Conservation (phyloP, 2,888 invertebrate genomes). For the Mayetiola destructor region DNA sequence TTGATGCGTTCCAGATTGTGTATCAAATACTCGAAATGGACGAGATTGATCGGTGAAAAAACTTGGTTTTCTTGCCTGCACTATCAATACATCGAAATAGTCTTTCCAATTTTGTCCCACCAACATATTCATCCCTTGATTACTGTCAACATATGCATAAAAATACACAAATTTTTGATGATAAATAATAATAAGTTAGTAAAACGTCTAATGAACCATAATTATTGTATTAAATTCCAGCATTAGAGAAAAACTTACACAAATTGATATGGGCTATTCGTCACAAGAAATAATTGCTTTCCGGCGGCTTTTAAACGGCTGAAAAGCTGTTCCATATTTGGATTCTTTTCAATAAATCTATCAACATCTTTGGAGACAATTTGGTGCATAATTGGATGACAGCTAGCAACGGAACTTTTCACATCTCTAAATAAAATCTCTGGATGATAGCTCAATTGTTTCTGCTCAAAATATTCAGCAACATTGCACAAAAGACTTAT, state of each 20-base stretch:
- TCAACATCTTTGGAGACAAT: slow-evolving; percentile 68
- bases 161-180: no score
- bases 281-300: slow-evolving; percentile 87
- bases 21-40: slow-evolving; percentile 79
- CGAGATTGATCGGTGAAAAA: slow-evolving; percentile 89
- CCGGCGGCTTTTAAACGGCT: slow-evolving; percentile 53
- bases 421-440: slow-evolving; percentile 92
- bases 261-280: slow-evolving; percentile 92
- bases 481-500: slow-evolving; percentile 88
- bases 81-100: slow-evolving; percentile 86
- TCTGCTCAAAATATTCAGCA: slow-evolving; percentile 78
- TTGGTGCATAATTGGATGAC: slow-evolving; percentile 80
- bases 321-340: slow-evolving; percentile 58
- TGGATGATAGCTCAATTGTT: slow-evolving; percentile 86
- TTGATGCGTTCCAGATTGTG: slow-evolving; percentile 60
- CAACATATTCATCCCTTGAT: slow-evolving; percentile 80
- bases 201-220: slow-evolving; percentile 16
- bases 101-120: slow-evolving; percentile 80
- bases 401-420: slow-evolving; percentile 74
- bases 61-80: slow-evolving; percentile 87
- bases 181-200: no score
- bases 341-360: slow-evolving; percentile 65
- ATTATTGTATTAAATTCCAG: no score
- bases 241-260: slow-evolving; percentile 55
- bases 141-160: slow-evolving; percentile 40